Base-by-base conservation (phyloP, 2,888 invertebrate species). In the Epinotia nisella region DNA sequence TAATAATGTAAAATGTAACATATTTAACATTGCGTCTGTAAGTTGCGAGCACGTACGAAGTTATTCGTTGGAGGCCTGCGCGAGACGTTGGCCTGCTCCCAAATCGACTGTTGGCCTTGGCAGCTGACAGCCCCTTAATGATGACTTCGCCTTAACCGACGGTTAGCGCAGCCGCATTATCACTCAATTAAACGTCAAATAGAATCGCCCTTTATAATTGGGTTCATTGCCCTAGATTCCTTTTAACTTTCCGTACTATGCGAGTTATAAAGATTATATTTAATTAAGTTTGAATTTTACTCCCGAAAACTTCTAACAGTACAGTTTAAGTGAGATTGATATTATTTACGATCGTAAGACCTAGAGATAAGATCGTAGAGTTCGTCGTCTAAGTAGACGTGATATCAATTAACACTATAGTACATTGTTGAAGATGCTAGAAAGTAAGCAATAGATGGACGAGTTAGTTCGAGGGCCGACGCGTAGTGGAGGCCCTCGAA, bases 101-200 rank as follows among this genome's bases (percentile, higher is more conserved):
- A 88, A 88, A 85, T 85, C 79, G 81, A 74, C 78, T 78, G 75
- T 76, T 82, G 84, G 77, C 84, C 84, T 84, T 85, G 86, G 83
- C 87, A 87, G 82, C 79, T 75, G 79, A 78, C 80, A 80, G 74
- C 77, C 76, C 74, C 80, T 83, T 85, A 82, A 84, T 82, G 78
- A 84, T 82, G 83, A 82, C 82, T 78, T 81, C 77, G 77, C 79
- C 82, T 83, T 81, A 82, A 78, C 80, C 78, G 74, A 78, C 76
- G 78, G 75, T 60, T 71, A 59, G 71, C 70, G 76, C 76, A 70
- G 74, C 76, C 75, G 78, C 79, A 80, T 82, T 82, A 81, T 82
- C 78, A 78, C 78, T 81, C 81, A 80, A 82, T 83, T 83, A 82
- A 82, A 80, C 78, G 77, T 66, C 70, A 60, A 49, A 69, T 69